Base-by-base conservation (phyloP, 2,113 vertebrate species). In the Verasper variegatus region DNA sequence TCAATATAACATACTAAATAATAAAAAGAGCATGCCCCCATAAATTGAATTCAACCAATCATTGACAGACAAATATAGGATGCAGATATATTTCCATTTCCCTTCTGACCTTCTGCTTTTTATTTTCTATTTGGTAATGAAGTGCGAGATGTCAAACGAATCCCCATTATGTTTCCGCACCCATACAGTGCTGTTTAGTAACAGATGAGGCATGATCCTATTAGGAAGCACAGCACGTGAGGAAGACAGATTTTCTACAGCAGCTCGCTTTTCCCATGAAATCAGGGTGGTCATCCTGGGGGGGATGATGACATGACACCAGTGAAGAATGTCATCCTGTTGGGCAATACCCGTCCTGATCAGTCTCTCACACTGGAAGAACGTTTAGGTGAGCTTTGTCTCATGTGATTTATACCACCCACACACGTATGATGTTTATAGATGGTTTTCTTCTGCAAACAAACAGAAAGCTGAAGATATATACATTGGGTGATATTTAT, bases 131-230 rank as follows among this genome's bases (percentile, higher is more conserved):
- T 20, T 17, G 1, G 18, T n/a, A 18, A 35, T 31, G 26, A 17
- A 31, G 26, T 58, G 26, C 3, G 7, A 37, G 58, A n/a, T 31
- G 20, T 45, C 61, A 63, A 13, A 11, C 24, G 15, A 56, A 24
- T 23, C 9, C 18, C 20, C 8, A n/a, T 7, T 20, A 17, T 51
- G 13, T 23, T 27, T 37, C 20, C 31, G 26, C 49, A 64, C 59
- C 35, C 35, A 10, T 37, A 52, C 57, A 52, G 51, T 54, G 18
- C 20, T 10, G 9, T 72, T 70, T 3, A 11, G 18, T 20, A 24
- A 65, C 82, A 84, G 72, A 74, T 80, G 76, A 60, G 61, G 67
- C 27, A 76, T 40, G 52, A 78, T 76, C 55, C 52, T 56, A 21
- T 73, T 35, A 80, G 37, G 17, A 62, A 62, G 12, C 57, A 21